Evolutionary conservation across 2,888 invertebrate genomes (phyloP).

Genomic region (Spatulosminthurus flaviceps): DNA sequence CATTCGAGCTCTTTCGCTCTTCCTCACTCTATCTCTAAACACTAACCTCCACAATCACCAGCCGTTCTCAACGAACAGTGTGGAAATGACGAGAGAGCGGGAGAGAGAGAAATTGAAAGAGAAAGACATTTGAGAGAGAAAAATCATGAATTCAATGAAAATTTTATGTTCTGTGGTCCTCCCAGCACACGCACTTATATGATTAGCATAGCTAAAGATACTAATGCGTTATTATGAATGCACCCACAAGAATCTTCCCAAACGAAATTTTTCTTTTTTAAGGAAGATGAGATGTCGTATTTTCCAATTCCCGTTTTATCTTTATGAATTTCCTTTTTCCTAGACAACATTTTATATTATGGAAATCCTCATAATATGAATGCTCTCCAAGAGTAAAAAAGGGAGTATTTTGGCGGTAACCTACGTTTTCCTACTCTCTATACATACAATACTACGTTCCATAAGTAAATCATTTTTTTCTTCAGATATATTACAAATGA

Average conservation of each 20-base stretch:
- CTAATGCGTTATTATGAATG: conserved; percentile 28
- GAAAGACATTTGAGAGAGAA: neutral
- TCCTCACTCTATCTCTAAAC: no score
- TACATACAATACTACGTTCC: no score
- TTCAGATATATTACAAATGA: neutral
- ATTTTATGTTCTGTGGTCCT: conserved; percentile 20
- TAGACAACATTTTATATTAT: no score
- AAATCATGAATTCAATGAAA: conserved; percentile 6
- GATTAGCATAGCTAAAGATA: conserved; percentile 21
- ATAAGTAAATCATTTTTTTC: neutral
- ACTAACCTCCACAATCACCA: no score
- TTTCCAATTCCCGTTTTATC: neutral
- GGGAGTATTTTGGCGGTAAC: conserved; percentile 6
- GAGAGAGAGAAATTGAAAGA: conserved; percentile 9
- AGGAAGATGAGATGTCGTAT: neutral
- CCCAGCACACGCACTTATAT: conserved; percentile 1
- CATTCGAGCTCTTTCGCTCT: no score
- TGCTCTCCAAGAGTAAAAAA: neutral
- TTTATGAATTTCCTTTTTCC: no score
- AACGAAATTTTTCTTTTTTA: neutral
- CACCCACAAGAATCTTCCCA: conserved; percentile 23
- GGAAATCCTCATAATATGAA: no score
- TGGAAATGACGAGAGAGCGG: conserved; percentile 6
- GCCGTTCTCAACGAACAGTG: no score
- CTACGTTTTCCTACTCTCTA: neutral